Evolutionary conservation across 2,113 vertebrate genomes (phyloP), one percentile per base, ranked within the genome.

Genomic region (Jacana jacana): DNA sequence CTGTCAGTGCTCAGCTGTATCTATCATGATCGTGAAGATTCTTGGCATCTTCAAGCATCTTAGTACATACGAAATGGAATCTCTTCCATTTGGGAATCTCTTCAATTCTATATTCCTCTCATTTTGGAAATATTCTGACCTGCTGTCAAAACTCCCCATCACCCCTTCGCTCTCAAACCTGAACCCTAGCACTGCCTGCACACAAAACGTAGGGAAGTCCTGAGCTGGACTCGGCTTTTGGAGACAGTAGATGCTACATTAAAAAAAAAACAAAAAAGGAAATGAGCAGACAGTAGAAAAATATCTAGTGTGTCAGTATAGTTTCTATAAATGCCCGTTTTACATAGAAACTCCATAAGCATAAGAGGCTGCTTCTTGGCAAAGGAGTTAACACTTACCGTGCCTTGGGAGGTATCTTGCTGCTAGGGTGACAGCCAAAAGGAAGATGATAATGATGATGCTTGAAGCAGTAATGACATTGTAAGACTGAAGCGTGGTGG

Each of bases 331-430:
- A 75, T 23, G 33, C 51, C 10, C 37, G 69, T 91, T 85, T 89
- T 61, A 87, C 37, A 57, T 10, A 71, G 65, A 72, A 87, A 72
- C 52, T 73, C 48, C 78, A 83, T 68, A 49, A 94, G 39, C 69
- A 86, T 23, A 30, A 73, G 42, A 88, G 51, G 63, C 51, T 39
- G 24, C 27, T 66, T 79, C 69, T 77, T 86, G 92, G 37, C 81
- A 87, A 96, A 57, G 60, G 33, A 84, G 49, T 33, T 65, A 11
- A 11, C 58, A 92, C 97, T 96, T 96, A 97, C 97, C 76, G 6
- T 5, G 88, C 68, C 89, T 90, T 64, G 37, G 28, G 73, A 97
- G 24, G 65, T 88, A 94, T 61, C 83, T 89, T 66, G 72, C 91
- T 89, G 91, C 77, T 42, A 94, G 63, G 75, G 7, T 35, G 39